These are phyloP conservation scores for Chrysomela aeneicollis DNA, from an alignment of 2,888 invertebrate species.

Conservation along the genomic window DNA sequence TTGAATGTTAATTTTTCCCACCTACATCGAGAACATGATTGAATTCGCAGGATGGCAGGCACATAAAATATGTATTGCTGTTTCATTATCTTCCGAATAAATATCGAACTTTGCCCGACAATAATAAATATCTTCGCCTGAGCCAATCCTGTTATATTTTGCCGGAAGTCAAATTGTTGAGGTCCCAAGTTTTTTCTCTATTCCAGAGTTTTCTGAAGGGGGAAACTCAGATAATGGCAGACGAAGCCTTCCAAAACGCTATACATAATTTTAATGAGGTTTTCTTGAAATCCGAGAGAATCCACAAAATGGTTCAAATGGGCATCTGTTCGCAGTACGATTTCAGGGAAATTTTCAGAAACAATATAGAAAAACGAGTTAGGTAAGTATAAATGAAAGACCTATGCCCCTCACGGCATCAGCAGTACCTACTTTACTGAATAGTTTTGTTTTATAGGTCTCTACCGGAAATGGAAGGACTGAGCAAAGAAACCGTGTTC, in stretches of 20 bases:
- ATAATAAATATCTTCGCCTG: too few species aligned
- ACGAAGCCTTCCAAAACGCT: conserved; percentile 98
- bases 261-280: conserved; percentile 96
- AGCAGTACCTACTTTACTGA: too few species aligned
- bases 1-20: too few species aligned
- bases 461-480: conserved; percentile 98
- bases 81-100: too few species aligned
- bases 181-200: too few species aligned
- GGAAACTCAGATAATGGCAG: conserved; percentile 97
- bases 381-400: conserved; percentile 66
- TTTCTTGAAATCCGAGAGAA: conserved; percentile 96
- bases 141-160: too few species aligned
- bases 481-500: conserved; percentile 98
- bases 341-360: conserved; percentile 97
- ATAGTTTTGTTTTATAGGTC: conserved; percentile 69
- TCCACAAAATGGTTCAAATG: conserved; percentile 95
- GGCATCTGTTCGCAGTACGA: conserved; percentile 99
- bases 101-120: too few species aligned
- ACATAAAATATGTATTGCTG: too few species aligned
- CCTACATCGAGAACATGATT: too few species aligned
- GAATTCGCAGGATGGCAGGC: too few species aligned
- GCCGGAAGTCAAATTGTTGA: too few species aligned
- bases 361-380: conserved; percentile 98
- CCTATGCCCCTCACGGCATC: too few species aligned
- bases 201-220: conserved; percentile 92